phyloP scores from a whole-genome alignment of 2,888 invertebrate species.

The Hypolimnas misippus region DNA sequence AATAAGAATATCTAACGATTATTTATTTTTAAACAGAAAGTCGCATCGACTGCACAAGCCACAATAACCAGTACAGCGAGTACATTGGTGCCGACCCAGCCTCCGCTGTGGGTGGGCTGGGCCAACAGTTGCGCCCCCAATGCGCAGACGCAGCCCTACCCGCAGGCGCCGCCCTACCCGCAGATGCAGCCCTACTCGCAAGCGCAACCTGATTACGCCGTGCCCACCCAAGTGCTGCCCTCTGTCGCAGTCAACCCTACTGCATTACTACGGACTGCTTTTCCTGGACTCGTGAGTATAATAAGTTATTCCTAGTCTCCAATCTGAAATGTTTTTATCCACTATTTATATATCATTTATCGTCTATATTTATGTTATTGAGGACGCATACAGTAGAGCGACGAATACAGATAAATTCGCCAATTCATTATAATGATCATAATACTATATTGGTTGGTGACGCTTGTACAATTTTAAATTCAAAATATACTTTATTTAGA shows the following conservation, averaged over 20 bases:
- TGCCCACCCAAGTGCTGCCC: slow-evolving; percentile 20
- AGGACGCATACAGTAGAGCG: too few species aligned
- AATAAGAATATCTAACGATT: too few species aligned
- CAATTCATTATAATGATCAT: too few species aligned
- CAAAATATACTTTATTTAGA: too few species aligned
- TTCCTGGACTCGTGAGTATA: slow-evolving; percentile 70
- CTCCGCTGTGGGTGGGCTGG: slow-evolving; percentile 43
- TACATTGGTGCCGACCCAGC: slow-evolving; percentile 24
- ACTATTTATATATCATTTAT: too few species aligned
- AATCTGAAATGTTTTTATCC: too few species aligned
- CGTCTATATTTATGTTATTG: too few species aligned
- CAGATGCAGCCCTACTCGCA: slow-evolving; percentile 14
- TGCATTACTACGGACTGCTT: slow-evolving; percentile 62
- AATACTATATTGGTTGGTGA: too few species aligned
- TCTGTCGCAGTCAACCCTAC: slow-evolving; percentile 59
- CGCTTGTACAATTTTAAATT: too few species aligned
- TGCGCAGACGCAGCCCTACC: slow-evolving; percentile 12
- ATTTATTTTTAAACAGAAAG: slow-evolving; percentile 18
- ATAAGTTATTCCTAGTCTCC: too few species aligned
- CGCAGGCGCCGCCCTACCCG: slow-evolving; percentile 13
- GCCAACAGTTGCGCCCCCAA: slow-evolving; percentile 36
- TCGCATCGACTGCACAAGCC: slow-evolving; percentile 16
- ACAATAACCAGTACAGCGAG: slow-evolving; percentile 20
- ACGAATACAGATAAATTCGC: too few species aligned
- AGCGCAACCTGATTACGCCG: slow-evolving; percentile 1